Conservation (phyloP, 2,888 invertebrate genomes). For the Notodonta ziczac region DNA sequence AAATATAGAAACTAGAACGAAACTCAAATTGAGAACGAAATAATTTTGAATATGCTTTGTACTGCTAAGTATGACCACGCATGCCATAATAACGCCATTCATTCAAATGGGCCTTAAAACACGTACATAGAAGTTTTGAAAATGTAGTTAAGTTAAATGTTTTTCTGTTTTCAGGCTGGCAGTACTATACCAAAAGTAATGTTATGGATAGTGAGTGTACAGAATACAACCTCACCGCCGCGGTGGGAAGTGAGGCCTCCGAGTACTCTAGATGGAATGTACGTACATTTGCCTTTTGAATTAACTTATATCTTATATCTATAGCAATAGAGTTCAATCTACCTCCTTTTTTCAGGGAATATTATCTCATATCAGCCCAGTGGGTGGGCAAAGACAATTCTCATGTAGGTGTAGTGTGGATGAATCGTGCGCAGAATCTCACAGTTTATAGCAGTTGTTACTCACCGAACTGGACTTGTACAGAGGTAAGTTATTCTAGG, state of each 20-base stretch:
- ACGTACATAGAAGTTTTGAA: too few relatives aligned
- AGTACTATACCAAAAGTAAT: constrained; percentile 93
- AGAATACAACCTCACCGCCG: constrained; percentile 86
- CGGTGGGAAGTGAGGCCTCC: constrained; percentile 90
- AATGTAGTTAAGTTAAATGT: background rate
- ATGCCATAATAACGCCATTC: background rate
- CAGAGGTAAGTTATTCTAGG: constrained; percentile 84
- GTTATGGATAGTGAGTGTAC: constrained; percentile 91
- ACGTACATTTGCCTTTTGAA: constrained; percentile 69
- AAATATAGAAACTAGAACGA: too few relatives aligned
- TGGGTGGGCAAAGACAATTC: constrained; percentile 93
- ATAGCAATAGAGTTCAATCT: constrained; percentile 1
- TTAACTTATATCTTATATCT: background rate
- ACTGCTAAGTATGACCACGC: too few relatives aligned
- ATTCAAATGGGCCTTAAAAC: too few relatives aligned
- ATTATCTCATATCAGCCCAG: constrained; percentile 95
- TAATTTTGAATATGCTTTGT: too few relatives aligned
- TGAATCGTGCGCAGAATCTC: constrained; percentile 96
- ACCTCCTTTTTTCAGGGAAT: constrained; percentile 87
- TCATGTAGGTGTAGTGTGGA: constrained; percentile 94
- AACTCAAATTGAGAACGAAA: too few relatives aligned
- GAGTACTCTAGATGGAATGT: constrained; percentile 91
- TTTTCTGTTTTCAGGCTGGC: constrained; percentile 87
- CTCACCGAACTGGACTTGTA: constrained; percentile 92
- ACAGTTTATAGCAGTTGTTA: constrained; percentile 94